Evolutionary conservation across 2,113 vertebrate genomes (phyloP), one percentile per base, ranked within the genome.

Genomic region (Sinocyclocheilus grahami): DNA sequence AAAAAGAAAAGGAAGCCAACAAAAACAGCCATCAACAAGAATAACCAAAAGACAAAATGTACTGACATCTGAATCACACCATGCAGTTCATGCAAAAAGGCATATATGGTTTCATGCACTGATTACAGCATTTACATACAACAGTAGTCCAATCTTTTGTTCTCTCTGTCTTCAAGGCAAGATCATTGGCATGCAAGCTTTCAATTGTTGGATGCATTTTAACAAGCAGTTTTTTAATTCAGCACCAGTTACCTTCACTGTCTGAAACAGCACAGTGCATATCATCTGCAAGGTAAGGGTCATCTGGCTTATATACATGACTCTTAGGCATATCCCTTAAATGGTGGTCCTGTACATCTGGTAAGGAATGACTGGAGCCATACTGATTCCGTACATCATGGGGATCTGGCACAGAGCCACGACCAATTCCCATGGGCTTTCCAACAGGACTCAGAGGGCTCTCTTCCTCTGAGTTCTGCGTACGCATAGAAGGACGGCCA

Each of bases 201-300:
- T 91, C 89, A 39, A 87, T 58, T 83, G 80, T 58, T 72, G 62
- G 58, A 77, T 60, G 86, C 63, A 86, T 86, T 62, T 77, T 82
- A 83, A 84, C 89, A 88, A 87, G 91, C 88, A 93, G 86, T 75
- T 90, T 90, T 86, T 74, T 18, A 74, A 92, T 89, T 98, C 95
- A 98, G 96, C 97, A 98, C 87, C 93, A 96, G 93, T 99, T 99
- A 99, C 98, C 98, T 99, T 99, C 98, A 11, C 98, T 99, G 96
- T 99, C 98, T 39, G 98, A 99, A 92, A 99, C 98, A 92, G 99
- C 98, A 94, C 97, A 98, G 91, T 99, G 97, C 93, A 97, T 95
- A 94, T 99, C 98, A 81, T 99, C 98, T 93, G 98, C 95, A 88
- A 97, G 94, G 94, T 99, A 99, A 90, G 96, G 96, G 90, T 99